Conservation (phyloP, 2,888 invertebrate species). For the Maniola hyperantus region DNA sequence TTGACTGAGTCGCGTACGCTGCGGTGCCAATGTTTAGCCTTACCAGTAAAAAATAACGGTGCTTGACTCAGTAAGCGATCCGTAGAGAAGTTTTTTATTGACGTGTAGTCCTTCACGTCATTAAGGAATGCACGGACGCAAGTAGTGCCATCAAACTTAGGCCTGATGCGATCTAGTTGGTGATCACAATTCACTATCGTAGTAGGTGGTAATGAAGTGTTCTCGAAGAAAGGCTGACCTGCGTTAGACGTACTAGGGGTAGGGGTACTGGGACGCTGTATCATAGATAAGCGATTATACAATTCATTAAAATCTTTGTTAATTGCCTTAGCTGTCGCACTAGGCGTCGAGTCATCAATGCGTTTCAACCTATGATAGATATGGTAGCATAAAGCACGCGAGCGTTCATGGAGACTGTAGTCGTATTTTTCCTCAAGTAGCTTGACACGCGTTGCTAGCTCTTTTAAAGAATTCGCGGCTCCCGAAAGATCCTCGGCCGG, state of each 20-base stretch:
- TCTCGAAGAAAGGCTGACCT: too few relatives aligned
- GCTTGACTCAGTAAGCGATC: neutral
- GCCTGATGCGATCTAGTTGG: neutral
- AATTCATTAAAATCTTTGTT: neutral
- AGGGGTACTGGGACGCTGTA: conserved; percentile 5
- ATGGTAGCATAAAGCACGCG: too few relatives aligned
- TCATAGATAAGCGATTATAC: neutral
- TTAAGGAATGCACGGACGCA: neutral
- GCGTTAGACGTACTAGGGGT: neutral
- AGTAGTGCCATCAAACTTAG: neutral
- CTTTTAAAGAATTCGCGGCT: neutral
- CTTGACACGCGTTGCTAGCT: neutral
- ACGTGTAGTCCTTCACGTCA: too few relatives aligned
- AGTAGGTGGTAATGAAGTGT: neutral
- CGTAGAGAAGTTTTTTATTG: neutral
- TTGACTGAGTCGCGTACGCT: too few relatives aligned
- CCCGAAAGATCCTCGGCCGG: conserved; percentile 1
- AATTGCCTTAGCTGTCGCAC: neutral
- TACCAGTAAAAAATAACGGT: neutral
- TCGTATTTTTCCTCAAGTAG: too few relatives aligned
- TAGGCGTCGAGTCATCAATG: neutral
- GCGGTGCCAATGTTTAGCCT: conserved; percentile 3
- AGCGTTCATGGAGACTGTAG: too few relatives aligned
- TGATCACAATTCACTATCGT: neutral
- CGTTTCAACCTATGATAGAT: too few relatives aligned